These are phyloP conservation scores for Athene noctua DNA, from an alignment of 2,113 vertebrate species.

Conservation along the genomic window DNA sequence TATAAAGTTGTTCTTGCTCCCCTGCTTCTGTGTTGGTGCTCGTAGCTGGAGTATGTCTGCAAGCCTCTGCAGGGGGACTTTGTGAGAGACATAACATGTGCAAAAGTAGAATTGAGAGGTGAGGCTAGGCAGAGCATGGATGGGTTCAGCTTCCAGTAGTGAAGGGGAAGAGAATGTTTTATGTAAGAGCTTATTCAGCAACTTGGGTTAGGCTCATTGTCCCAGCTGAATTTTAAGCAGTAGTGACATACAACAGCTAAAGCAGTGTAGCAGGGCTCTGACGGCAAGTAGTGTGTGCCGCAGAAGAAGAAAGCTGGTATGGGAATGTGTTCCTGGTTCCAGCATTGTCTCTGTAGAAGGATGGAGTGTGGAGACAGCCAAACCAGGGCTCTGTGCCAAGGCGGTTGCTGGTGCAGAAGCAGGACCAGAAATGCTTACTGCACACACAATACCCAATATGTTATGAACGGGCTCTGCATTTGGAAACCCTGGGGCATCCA, in stretches of 20 bases:
- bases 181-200: constrained; percentile 15
- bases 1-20: neutral
- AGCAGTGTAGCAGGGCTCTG: neutral
- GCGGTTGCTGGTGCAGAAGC: neutral
- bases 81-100: rapidly evolving
- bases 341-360: constrained; percentile 32
- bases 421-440: constrained; percentile 1
- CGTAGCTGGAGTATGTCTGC: neutral
- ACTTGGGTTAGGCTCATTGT: neutral
- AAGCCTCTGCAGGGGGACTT: neutral
- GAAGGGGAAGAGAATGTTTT: neutral
- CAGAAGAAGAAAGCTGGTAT: neutral
- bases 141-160: neutral
- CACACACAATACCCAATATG: neutral
- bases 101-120: neutral
- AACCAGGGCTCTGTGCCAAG: neutral
- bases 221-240: constrained; percentile 34
- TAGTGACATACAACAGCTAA: neutral
- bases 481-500: neutral
- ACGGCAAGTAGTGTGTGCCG: neutral
- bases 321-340: constrained; percentile 22
- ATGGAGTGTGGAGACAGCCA: neutral
- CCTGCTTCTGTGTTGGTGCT: neutral
- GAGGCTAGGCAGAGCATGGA: neutral
- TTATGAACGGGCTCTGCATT: neutral